phyloP scores from a whole-genome alignment of 2,888 invertebrate species.

The Nephrocerus scutellatus region DNA sequence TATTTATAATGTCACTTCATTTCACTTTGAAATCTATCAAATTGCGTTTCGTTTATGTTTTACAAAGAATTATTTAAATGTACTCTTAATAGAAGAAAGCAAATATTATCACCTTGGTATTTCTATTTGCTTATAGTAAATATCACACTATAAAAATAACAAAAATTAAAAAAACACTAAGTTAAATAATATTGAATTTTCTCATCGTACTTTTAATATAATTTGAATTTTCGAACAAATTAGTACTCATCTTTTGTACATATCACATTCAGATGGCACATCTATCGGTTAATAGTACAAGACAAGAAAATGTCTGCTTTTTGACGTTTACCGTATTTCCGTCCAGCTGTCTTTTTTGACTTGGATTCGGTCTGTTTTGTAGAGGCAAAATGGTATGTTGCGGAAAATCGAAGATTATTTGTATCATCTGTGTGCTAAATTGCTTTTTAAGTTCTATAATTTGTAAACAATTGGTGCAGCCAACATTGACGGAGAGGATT shows the following conservation, averaged over 20 bases:
- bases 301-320: neutral
- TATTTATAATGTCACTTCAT: too few relatives aligned
- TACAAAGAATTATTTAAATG: too few relatives aligned
- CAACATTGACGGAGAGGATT: neutral
- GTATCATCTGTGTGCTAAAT: conserved; percentile 29
- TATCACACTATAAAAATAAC: too few relatives aligned
- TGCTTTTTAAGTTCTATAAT: conserved; percentile 4
- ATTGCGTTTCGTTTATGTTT: too few relatives aligned
- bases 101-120: too few relatives aligned
- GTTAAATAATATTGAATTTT: too few relatives aligned
- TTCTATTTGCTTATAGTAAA: too few relatives aligned
- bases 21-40: too few relatives aligned
- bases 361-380: conserved; percentile 32
- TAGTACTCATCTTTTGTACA: neutral
- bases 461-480: neutral
- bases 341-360: conserved; percentile 34
- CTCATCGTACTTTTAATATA: neutral
- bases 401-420: conserved; percentile 23
- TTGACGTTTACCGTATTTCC: conserved; percentile 27
- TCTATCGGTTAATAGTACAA: neutral
- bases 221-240: neutral
- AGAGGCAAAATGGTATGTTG: conserved; percentile 38
- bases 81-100: too few relatives aligned
- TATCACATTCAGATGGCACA: neutral
- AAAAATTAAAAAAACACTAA: too few relatives aligned